Conservation (phyloP, 2,113 vertebrate genomes). For the Ahaetulla prasina region DNA sequence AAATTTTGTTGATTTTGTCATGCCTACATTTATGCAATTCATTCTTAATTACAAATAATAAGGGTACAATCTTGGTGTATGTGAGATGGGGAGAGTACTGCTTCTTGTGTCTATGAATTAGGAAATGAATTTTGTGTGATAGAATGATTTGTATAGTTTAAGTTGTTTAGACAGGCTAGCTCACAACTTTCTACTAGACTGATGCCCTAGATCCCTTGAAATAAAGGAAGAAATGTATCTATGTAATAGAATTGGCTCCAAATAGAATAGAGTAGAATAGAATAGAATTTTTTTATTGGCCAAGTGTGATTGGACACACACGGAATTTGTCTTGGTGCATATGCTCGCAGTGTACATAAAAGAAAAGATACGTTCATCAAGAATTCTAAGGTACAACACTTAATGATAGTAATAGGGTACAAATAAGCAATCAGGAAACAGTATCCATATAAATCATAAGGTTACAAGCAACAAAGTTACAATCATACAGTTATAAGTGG, state of each 20-base stretch:
- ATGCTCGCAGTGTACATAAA: no score
- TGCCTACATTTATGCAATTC: background rate
- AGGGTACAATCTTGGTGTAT: background rate
- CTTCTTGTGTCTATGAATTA: background rate
- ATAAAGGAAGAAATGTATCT: background rate
- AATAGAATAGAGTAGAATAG: no score
- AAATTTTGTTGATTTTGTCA: background rate
- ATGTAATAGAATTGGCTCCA: background rate
- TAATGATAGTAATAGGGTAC: no score
- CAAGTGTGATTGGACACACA: no score
- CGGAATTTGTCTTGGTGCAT: no score
- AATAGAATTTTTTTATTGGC: no score
- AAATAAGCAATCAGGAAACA: no score
- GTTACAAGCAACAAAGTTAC: no score
- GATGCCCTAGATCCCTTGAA: background rate
- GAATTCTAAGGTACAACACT: no score
- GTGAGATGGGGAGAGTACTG: background rate
- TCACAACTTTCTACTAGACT: background rate
- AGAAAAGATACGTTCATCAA: no score
- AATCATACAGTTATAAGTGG: no score
- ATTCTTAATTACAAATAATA: background rate
- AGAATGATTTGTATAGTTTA: background rate
- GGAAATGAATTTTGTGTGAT: background rate
- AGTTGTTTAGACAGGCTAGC: background rate
- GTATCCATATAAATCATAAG: no score